A percentile compares a stretch with the other conserved stretches of the same genome.
Conservation (phyloP, 1,140 invertebrate genomes). For the Papilio machaon region DNA sequence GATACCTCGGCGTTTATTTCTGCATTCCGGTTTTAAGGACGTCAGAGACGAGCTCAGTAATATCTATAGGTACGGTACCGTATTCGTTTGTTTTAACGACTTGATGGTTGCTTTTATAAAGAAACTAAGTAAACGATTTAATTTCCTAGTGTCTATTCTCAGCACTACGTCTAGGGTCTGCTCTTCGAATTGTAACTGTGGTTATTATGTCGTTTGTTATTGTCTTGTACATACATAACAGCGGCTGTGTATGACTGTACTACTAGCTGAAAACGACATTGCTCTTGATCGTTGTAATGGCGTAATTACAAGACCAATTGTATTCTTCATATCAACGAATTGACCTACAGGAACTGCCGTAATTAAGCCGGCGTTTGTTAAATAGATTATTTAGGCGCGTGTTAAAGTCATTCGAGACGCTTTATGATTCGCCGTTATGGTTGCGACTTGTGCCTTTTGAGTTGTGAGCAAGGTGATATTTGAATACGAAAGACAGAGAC, state of each 20-base stretch:
- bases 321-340: slow-evolving; percentile 62
- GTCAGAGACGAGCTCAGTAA: background rate
- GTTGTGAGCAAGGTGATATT: slow-evolving; percentile 24
- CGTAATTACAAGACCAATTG: slow-evolving; percentile 36
- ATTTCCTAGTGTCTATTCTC: too few species aligned
- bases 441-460: background rate
- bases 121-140: background rate
- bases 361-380: slow-evolving; percentile 67
- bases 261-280: background rate
- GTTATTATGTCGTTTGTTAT: background rate
- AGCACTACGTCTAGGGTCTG: too few species aligned
- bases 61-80: background rate
- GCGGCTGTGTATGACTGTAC: background rate
- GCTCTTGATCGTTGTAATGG: slow-evolving; percentile 35
- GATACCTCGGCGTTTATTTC: background rate
- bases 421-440: background rate
- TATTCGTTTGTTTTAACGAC: background rate
- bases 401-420: slow-evolving; percentile 15
- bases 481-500: slow-evolving; percentile 13
- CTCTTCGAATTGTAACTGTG: background rate
- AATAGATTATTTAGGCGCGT: slow-evolving; percentile 44
- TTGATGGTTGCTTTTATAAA: background rate
- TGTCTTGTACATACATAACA: background rate
- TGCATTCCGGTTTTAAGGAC: slow-evolving; percentile 7
- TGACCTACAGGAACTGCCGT: slow-evolving; percentile 65